Conservation (phyloP, 2,797 vertebrate species). For the Epinephelus coioides region DNA sequence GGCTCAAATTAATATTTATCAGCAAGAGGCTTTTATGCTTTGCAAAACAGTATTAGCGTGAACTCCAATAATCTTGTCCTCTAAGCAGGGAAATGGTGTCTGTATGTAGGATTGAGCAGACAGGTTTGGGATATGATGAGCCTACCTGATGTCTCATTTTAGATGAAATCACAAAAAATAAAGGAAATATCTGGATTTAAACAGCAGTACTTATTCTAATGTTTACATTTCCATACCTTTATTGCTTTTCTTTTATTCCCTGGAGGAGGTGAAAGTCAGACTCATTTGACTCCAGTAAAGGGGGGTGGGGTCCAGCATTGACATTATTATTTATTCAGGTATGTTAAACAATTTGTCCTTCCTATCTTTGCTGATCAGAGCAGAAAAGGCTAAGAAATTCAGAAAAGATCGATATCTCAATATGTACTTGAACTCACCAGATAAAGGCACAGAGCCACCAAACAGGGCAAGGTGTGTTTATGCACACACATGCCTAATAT, state of each 20-base stretch:
- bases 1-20: conserved; percentile 99
- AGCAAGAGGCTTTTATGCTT: conserved; percentile 99
- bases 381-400: conserved; percentile 96
- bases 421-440: conserved; percentile 96
- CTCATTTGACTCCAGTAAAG: conserved; percentile 63
- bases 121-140: conserved; percentile 68
- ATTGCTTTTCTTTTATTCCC: conserved; percentile 58
- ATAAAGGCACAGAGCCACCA: conserved; percentile 85
- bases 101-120: conserved; percentile 65
- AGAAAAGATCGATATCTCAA: conserved; percentile 96
- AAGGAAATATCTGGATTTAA: conserved; percentile 33
- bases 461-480: conserved; percentile 58
- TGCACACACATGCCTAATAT: conserved; percentile 89
- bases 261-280: conserved; percentile 64
- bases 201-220: conserved; percentile 7
- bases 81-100: conserved; percentile 81
- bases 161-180: conserved; percentile 10
- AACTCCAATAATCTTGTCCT: conserved; percentile 88
- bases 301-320: conserved; percentile 59
- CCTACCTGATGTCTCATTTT: conserved; percentile 43
- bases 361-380: conserved; percentile 94
- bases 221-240: conserved; percentile 50
- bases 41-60: conserved; percentile 99
- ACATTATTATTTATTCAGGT: conserved; percentile 86
- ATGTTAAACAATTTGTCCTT: conserved; percentile 91